Evolutionary conservation across 2,888 invertebrate species (phyloP), one percentile per base, ranked within the genome.

Genomic region (Polietes domitor): DNA sequence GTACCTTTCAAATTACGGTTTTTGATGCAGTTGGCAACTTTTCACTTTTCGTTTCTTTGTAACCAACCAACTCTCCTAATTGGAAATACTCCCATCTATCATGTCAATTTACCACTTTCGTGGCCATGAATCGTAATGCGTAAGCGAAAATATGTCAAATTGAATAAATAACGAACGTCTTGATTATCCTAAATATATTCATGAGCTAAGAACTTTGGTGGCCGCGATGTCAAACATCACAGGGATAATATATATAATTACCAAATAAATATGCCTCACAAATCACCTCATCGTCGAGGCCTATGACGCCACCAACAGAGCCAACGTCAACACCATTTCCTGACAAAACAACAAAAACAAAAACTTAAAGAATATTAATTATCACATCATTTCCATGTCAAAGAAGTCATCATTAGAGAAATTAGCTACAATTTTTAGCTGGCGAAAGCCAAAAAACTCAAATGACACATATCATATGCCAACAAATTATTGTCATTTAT

Each of bases 401-500:
- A 68, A 43, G 24, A 24, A 41, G 15, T 41, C 68, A 43, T 43
- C 68, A 68, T 68, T 41, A 21, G 43, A 24, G 12, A 37, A 68
- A 68, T 68, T 68, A 68, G 68, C 43, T 43, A 68, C 24, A 68
- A 3, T 58, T 24, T 26, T 26, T 3, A 15, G 65, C 24, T 68
- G 24, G 24, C 37, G 24, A 41, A 43, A 32, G 28, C n/a, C 32
- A 28, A 28, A 32, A 61, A 63, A 68, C 21, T 68, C 68, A n/a
- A 58, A 58, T 26, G 58, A 58, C 58, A 58, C 58, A 53, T 53
- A 58, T 58, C 26, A 26, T 58, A 58, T 58, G 58, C 58, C 58
- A 26, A 58, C 58, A 58, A 58, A 58, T 58, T 58, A 58, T 58
- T 58, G 58, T 58, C 58, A 58, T 58, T 58, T 58, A 58, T 58